Conservation (phyloP, 2,113 vertebrate species). For the Pseudopodoces humilis region DNA sequence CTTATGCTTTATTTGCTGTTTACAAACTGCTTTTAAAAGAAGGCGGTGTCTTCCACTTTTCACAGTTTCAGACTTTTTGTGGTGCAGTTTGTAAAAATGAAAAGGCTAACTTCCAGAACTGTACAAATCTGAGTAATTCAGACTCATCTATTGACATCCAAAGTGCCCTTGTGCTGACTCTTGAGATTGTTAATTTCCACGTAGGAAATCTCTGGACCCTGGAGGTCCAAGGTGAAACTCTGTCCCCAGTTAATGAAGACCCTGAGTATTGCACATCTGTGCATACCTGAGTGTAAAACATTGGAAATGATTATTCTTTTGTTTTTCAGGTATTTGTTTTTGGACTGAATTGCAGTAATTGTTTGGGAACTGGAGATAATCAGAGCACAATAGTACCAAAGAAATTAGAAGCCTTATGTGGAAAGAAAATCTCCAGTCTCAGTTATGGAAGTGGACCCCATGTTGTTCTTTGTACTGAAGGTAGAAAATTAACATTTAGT, state of each 20-base stretch:
- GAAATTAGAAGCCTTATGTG: conserved; percentile 90
- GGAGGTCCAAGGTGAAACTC: background rate
- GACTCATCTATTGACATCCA: background rate
- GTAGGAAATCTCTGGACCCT: background rate
- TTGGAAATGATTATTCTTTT: background rate
- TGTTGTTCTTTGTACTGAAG: conserved; percentile 89
- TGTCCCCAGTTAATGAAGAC: background rate
- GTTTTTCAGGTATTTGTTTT: conserved; percentile 89
- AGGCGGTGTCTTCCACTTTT: background rate
- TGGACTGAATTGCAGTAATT: conserved; percentile 95
- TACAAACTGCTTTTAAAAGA: background rate
- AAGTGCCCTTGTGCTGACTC: background rate
- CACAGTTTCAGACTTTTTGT: background rate
- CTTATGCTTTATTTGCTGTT: background rate
- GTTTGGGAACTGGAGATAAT: conserved; percentile 94
- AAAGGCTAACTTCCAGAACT: background rate
- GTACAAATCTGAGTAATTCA: background rate
- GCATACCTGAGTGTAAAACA: background rate
- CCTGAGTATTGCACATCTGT: background rate
- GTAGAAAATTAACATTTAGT: conserved; percentile 68
- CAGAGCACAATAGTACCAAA: conserved; percentile 92
- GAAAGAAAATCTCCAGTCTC: conserved; percentile 91
- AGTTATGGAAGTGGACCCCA: conserved; percentile 96
- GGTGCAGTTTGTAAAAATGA: background rate
- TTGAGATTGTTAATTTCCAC: background rate